These are phyloP conservation scores for Lasius fuliginosus DNA, from an alignment of 2,888 invertebrate species.

Conservation along the genomic window DNA sequence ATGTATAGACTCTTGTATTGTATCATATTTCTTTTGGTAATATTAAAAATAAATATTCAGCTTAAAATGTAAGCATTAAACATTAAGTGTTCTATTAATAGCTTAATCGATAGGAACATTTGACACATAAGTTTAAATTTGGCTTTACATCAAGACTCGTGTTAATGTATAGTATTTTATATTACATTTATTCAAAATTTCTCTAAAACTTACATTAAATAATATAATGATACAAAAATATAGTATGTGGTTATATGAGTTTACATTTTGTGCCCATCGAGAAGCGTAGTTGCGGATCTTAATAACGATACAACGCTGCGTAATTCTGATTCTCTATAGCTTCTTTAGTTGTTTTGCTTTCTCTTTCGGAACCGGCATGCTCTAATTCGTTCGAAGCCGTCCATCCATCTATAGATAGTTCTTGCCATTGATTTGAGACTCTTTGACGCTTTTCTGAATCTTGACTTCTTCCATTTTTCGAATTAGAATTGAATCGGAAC, in stretches of 20 bases:
- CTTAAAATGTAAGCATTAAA: background rate
- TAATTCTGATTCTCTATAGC: conserved; percentile 67
- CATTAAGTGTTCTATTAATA: background rate
- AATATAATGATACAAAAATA: background rate
- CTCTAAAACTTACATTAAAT: conserved; percentile 1
- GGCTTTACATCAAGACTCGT: background rate
- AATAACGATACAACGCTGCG: conserved; percentile 47
- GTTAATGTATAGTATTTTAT: background rate
- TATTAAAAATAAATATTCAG: conserved; percentile 1
- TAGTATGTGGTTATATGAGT: background rate
- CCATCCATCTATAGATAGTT: conserved; percentile 61
- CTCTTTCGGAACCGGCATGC: conserved; percentile 86
- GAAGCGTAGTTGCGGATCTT: background rate
- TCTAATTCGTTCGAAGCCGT: conserved; percentile 83
- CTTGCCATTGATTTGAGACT: background rate
- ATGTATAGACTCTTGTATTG: background rate
- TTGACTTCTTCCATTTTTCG: background rate
- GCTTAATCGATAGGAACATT: background rate
- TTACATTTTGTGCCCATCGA: background rate
- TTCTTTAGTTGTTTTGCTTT: conserved; percentile 85
- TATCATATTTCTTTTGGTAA: background rate
- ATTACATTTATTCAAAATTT: background rate
- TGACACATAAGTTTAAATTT: no score
- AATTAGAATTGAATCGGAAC: background rate
- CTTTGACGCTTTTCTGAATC: conserved; percentile 35